phyloP scores from a whole-genome alignment of 1,140 invertebrate species.

The Cherax quadricarinatus region DNA sequence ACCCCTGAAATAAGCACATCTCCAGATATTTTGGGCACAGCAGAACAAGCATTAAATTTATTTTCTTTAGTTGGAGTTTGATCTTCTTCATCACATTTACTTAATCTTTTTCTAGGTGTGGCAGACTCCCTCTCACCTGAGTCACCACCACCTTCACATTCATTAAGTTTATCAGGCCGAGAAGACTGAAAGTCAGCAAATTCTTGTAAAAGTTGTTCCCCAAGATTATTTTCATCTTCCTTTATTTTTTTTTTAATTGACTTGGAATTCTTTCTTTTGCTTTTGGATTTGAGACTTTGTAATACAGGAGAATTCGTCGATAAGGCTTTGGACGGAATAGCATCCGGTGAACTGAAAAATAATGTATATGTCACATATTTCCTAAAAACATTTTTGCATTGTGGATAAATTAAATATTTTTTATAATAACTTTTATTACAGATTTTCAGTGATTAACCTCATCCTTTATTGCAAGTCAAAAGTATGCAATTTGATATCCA shows the following conservation, averaged over 20 bases:
- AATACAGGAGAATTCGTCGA: neutral
- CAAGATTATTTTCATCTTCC: conserved; percentile 51
- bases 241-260: neutral
- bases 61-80: neutral
- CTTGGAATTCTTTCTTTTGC: conserved; percentile 16
- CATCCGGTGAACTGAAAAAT: neutral
- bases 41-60: neutral
- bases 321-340: neutral
- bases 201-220: conserved; percentile 52
- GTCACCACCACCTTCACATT: conserved; percentile 13
- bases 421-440: no score
- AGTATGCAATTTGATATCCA: no score
- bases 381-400: no score
- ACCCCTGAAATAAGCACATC: neutral
- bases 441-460: no score
- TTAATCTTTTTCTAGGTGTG: neutral
- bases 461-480: no score
- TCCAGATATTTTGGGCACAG: neutral
- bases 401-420: no score
- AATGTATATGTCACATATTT: no score
- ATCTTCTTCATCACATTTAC: neutral
- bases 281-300: neutral
- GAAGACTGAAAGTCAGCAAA: conserved; percentile 59
- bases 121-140: neutral
- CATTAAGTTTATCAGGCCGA: conserved; percentile 41